These are phyloP conservation scores for Psephotus haematonotus DNA, from an alignment of 2,113 vertebrate genomes.

Conservation along the genomic window DNA sequence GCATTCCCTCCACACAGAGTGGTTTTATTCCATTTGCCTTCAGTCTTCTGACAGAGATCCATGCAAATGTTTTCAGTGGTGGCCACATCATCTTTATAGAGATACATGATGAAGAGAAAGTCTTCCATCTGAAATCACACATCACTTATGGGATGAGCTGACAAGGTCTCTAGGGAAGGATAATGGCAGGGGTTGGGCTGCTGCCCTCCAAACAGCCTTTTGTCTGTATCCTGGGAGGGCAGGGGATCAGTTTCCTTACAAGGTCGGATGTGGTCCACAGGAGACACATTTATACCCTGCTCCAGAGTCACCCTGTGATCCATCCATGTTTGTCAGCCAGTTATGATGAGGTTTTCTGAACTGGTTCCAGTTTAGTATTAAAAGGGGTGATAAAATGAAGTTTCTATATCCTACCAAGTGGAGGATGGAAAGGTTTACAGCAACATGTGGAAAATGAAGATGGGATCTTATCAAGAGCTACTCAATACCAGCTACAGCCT, in stretches of 20 bases:
- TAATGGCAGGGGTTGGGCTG: background rate
- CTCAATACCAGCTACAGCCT: background rate
- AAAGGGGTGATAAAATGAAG: background rate
- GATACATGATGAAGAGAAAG: rapidly evolving
- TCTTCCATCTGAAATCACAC: background rate
- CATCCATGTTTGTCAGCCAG: background rate
- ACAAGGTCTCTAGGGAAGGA: background rate
- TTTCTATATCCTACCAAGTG: background rate
- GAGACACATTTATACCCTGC: background rate
- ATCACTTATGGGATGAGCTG: background rate
- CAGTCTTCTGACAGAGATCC: background rate
- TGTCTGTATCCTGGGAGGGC: background rate
- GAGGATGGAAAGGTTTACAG: background rate
- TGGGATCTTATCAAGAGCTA: background rate
- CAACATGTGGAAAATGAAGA: background rate
- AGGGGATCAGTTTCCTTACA: background rate
- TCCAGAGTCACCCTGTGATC: background rate
- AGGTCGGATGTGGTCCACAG: background rate
- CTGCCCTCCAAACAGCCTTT: background rate
- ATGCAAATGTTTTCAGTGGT: background rate
- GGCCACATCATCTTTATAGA: background rate
- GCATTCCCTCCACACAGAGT: rapidly evolving
- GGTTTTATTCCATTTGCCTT: background rate
- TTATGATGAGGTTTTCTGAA: background rate
- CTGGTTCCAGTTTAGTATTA: background rate